phyloP scores from a whole-genome alignment of 2,113 vertebrate species.

The Mus pahari region DNA sequence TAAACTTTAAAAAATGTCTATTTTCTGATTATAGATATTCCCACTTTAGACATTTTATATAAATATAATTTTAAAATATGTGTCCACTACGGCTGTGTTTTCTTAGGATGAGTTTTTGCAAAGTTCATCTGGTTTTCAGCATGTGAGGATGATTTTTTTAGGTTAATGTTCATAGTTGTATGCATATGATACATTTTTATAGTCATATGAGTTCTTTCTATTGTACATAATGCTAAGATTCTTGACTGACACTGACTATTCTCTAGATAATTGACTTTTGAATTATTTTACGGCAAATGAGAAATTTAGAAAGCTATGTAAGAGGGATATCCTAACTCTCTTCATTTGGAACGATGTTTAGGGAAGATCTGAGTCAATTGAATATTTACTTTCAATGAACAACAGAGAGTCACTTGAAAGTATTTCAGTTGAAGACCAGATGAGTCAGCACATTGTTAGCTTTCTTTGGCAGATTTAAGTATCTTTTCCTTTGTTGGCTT shows the following conservation, averaged over 20 bases:
- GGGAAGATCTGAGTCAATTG: not conserved
- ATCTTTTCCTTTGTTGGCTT: not conserved
- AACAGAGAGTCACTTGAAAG: not conserved
- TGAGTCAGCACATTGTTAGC: too few relatives aligned
- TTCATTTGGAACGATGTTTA: not conserved
- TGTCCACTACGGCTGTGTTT: not conserved
- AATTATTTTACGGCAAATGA: slow-evolving; percentile 1
- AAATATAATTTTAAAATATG: not conserved
- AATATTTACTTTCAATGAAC: not conserved
- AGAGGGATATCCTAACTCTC: not conserved
- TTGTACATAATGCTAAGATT: not conserved
- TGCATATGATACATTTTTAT: not conserved
- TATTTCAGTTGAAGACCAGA: not conserved
- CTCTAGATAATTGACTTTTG: not conserved
- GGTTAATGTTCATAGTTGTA: not conserved
- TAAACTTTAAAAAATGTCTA: not conserved
- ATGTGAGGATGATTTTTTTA: not conserved
- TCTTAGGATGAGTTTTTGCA: not conserved
- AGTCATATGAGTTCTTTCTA: not conserved
- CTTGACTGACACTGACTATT: not conserved
- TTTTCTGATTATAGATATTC: not conserved
- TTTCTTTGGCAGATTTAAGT: not conserved
- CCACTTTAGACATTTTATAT: not conserved
- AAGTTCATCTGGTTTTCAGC: too few relatives aligned
- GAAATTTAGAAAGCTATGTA: not conserved